Evolutionary conservation across 2,888 invertebrate genomes (phyloP), one percentile per base, ranked within the genome.

Genomic region (Trypoxylon attenuatum): DNA sequence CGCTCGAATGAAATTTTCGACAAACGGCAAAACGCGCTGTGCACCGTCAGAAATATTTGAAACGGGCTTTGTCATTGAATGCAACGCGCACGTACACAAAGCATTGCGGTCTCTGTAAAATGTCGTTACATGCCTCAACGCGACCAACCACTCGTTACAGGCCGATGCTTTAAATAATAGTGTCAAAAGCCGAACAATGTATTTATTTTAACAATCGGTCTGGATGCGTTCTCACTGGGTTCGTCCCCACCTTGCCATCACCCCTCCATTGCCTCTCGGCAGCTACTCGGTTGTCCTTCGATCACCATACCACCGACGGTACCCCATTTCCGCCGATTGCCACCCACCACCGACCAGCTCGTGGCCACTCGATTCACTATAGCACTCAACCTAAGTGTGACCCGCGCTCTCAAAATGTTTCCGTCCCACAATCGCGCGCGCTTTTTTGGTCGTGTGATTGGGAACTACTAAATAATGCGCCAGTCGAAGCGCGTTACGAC

Each of bases 171-270:
- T 60, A 57, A 47, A 61, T 64, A 59, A 67, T 64, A 49, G 54
- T 25, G 15, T 43, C 58, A 54, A 43, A 51, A 38, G 1, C 2
- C 33, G 60, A 53, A 66, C 60, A 38, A 50, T 66, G 66, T 66
- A 61, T 69, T 69, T 69, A 56, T 65, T 55, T 52, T 53, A 49
- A 47, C 66, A 57, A 61, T 66, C 68, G 68, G 10, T n/a, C n/a
- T n/a, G n/a, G n/a, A n/a, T n/a, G n/a, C n/a, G n/a, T n/a, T n/a
- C n/a, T n/a, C n/a, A n/a, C n/a, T n/a, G n/a, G n/a, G n/a, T n/a
- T n/a, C n/a, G n/a, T n/a, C n/a, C n/a, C n/a, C n/a, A n/a, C n/a
- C n/a, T n/a, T n/a, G n/a, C n/a, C n/a, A n/a, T n/a, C n/a, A n/a
- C n/a, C n/a, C n/a, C n/a, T n/a, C n/a, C n/a, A n/a, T n/a, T n/a